Conservation (phyloP, 2,113 vertebrate genomes). For the Panthera leo region DNA sequence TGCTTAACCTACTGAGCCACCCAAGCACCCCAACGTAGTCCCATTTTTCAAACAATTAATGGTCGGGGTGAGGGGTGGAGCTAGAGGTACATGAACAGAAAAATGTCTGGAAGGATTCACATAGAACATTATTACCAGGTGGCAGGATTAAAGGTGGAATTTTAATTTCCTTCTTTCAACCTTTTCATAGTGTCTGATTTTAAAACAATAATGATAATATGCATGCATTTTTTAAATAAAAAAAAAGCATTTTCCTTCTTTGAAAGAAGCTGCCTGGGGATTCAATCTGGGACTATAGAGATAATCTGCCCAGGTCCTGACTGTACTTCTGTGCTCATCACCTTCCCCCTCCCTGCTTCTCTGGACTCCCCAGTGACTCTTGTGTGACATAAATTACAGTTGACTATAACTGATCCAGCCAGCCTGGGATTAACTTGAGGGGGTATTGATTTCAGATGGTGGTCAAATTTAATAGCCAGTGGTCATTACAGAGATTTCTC, state of each 20-base stretch:
- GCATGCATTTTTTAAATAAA: neutral
- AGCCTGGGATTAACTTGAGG: neutral
- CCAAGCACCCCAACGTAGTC: neutral
- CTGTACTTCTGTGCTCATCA: accelerated
- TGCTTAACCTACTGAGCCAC: too few relatives aligned
- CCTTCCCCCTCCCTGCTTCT: neutral
- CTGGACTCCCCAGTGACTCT: neutral
- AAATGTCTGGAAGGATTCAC: neutral
- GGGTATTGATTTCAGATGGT: conserved; percentile 59
- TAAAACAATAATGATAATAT: neutral
- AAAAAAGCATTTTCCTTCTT: neutral
- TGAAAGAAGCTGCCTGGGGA: neutral
- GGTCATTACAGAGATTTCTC: conserved; percentile 27
- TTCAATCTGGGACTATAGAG: neutral
- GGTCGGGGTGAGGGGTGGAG: neutral
- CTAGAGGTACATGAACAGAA: neutral
- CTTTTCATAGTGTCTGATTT: neutral
- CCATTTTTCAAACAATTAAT: neutral
- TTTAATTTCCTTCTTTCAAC: conserved; percentile 47
- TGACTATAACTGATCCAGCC: neutral
- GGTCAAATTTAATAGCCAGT: conserved; percentile 41
- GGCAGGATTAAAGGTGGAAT: neutral
- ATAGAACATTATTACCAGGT: neutral
- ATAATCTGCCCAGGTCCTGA: neutral
- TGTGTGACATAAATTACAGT: neutral